phyloP scores from a whole-genome alignment of 1,140 invertebrate genomes.

The Brachionus angularis region DNA sequence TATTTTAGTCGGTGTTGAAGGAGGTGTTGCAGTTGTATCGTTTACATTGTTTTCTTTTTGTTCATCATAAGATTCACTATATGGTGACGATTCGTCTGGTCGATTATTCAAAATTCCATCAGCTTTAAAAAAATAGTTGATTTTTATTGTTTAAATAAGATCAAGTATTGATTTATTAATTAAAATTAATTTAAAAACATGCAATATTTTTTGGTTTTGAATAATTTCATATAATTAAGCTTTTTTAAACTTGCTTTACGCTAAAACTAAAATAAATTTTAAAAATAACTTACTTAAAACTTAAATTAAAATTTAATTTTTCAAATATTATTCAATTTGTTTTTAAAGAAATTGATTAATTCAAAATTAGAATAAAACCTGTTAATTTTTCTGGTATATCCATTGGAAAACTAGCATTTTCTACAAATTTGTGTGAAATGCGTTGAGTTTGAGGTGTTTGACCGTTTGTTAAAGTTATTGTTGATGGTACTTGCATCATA shows the following conservation, averaged over 20 bases:
- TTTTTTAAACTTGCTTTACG: too few species aligned
- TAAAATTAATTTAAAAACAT: too few species aligned
- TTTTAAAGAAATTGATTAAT: too few species aligned
- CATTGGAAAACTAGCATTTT: constrained; percentile 2
- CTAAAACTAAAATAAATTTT: too few species aligned
- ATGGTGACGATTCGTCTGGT: background rate
- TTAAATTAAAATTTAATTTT: too few species aligned
- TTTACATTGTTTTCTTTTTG: too few species aligned
- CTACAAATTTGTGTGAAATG: background rate
- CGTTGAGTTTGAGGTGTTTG: background rate
- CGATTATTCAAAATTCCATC: constrained; percentile 2
- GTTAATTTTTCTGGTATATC: constrained; percentile 39
- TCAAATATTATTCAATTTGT: too few species aligned
- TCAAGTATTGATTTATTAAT: too few species aligned
- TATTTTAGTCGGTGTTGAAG: constrained; percentile 22
- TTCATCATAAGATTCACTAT: background rate
- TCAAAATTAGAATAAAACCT: background rate
- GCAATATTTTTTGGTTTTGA: too few species aligned
- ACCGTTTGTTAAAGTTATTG: constrained; percentile 20
- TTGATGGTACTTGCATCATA: constrained; percentile 36
- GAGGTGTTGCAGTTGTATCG: constrained; percentile 25
- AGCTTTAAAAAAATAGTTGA: constrained; percentile 4
- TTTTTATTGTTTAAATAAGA: too few species aligned
- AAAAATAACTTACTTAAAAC: too few species aligned
- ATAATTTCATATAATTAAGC: too few species aligned